These are phyloP conservation scores for Prunella strophiata DNA, from an alignment of 2,797 vertebrate species.

Conservation along the genomic window DNA sequence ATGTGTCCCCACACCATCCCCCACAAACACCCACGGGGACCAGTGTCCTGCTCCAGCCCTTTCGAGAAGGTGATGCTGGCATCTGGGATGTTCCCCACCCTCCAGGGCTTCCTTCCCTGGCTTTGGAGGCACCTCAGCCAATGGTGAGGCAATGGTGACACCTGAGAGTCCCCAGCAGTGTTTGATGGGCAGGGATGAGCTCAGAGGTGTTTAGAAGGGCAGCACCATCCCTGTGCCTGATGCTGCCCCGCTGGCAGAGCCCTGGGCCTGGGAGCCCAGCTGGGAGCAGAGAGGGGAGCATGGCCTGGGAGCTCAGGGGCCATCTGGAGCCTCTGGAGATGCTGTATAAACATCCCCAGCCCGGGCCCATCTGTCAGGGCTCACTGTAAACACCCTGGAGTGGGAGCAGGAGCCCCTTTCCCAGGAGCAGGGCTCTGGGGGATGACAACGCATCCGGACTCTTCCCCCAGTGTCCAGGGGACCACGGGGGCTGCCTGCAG, in stretches of 20 bases:
- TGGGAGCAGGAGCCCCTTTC: background rate
- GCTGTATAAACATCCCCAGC: background rate
- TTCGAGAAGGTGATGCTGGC: background rate
- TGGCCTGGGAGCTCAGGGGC: background rate
- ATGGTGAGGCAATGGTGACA: background rate
- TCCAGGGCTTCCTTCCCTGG: background rate
- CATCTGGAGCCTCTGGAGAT: background rate
- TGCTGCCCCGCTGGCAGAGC: accelerated
- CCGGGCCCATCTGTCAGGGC: background rate
- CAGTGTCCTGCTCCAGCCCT: background rate
- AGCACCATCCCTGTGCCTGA: accelerated
- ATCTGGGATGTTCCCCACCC: background rate
- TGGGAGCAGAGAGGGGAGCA: background rate
- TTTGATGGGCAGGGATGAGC: background rate
- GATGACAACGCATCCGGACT: accelerated
- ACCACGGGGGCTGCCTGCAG: background rate
- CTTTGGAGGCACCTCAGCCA: background rate
- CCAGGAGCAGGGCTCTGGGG: background rate
- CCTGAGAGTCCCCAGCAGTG: background rate
- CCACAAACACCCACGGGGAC: accelerated
- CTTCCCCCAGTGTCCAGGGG: background rate
- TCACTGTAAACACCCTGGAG: background rate
- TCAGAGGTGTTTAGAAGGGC: background rate
- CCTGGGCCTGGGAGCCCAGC: background rate
- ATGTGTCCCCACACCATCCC: background rate